These are phyloP conservation scores for Mythimna ferrago DNA, from an alignment of 2,888 invertebrate species.

Conservation along the genomic window DNA sequence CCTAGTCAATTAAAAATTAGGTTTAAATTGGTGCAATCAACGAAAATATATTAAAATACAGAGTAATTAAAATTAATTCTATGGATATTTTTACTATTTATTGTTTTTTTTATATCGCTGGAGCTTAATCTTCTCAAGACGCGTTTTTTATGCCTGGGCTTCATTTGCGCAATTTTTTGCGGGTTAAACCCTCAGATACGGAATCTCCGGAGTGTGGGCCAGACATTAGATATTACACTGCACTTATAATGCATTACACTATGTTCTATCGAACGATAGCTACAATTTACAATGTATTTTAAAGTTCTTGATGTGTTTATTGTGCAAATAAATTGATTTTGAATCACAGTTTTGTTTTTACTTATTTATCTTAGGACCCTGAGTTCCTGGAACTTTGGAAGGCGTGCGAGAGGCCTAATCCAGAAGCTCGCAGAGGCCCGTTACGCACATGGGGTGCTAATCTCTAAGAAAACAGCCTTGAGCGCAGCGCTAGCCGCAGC, in stretches of 20 bases:
- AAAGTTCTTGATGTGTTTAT: constrained; percentile 66
- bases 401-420: no score
- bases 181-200: constrained; percentile 30
- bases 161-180: constrained; percentile 38
- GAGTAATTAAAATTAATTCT: neutral
- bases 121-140: constrained; percentile 42
- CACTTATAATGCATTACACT: constrained; percentile 29
- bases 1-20: constrained; percentile 38
- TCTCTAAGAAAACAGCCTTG: no score
- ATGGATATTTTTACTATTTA: neutral
- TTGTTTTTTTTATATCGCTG: constrained; percentile 18
- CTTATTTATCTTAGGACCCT: no score
- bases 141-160: constrained; percentile 32
- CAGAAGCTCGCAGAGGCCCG: no score
- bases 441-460: no score
- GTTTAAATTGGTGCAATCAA: constrained; percentile 17
- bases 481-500: no score
- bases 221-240: constrained; percentile 47
- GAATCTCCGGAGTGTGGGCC: constrained; percentile 55
- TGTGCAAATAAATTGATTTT: constrained; percentile 70
- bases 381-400: no score
- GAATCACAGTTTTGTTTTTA: constrained; percentile 41
- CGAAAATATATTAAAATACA: constrained; percentile 15
- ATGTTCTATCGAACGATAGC: constrained; percentile 40
- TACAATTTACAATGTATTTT: constrained; percentile 60